Percentiles rank a stretch among this genome's conserved stretches.
These are phyloP conservation scores for Eremophila alpestris DNA, from an alignment of 2,797 vertebrate genomes.

Conservation along the genomic window DNA sequence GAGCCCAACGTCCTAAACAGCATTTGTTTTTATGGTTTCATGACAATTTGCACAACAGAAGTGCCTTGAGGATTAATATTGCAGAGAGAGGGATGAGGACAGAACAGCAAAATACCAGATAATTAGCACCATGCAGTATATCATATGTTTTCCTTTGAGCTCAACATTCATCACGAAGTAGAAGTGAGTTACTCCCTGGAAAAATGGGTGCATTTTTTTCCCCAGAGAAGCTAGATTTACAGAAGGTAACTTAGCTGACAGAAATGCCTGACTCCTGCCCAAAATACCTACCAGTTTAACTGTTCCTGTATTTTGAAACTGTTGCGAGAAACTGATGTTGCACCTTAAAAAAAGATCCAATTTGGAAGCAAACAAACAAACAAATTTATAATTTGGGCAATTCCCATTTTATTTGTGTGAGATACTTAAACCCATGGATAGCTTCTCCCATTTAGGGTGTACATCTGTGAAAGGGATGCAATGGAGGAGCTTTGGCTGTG, in stretches of 20 bases:
- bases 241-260: background rate
- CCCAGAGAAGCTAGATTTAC: background rate
- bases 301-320: background rate
- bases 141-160: background rate
- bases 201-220: background rate
- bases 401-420: background rate
- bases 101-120: background rate
- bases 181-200: background rate
- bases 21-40: constrained; percentile 9
- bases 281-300: background rate
- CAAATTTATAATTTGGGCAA: background rate
- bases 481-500: constrained; percentile 34
- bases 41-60: constrained; percentile 21
- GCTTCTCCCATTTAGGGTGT: background rate
- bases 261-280: background rate
- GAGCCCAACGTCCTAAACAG: background rate
- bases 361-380: background rate
- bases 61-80: background rate
- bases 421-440: background rate
- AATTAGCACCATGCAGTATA: constrained; percentile 7
- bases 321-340: background rate
- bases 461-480: background rate
- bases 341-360: background rate
- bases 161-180: background rate
- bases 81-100: background rate